phyloP scores from a whole-genome alignment of 2,113 vertebrate genomes.

The Puntigrus tetrazona region DNA sequence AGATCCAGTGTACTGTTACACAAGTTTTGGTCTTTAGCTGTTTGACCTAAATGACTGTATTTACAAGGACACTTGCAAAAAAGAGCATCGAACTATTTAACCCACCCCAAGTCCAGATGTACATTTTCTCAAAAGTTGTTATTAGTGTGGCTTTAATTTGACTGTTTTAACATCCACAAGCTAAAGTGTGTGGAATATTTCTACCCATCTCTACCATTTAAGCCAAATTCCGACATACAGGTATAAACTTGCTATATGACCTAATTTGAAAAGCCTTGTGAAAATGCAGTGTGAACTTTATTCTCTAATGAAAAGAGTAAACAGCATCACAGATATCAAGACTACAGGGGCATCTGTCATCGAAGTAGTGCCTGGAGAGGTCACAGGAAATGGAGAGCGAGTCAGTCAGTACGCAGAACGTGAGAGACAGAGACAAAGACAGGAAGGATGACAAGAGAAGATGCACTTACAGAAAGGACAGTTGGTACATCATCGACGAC shows the following conservation, averaged over 20 bases:
- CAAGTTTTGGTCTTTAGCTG: neutral
- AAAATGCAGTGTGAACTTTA: conserved; percentile 5
- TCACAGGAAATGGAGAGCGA: conserved; percentile 47
- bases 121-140: neutral
- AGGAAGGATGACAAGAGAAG: neutral
- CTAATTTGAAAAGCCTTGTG: neutral
- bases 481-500: neutral
- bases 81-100: too few relatives aligned
- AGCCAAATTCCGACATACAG: neutral
- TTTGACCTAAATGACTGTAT: neutral
- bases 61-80: neutral
- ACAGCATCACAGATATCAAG: conserved; percentile 42
- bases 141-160: neutral
- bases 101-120: neutral
- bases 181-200: neutral
- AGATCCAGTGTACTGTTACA: neutral
- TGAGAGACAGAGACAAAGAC: conserved; percentile 6
- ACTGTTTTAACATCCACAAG: neutral
- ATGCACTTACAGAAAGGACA: neutral
- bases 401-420: neutral
- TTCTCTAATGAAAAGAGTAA: neutral
- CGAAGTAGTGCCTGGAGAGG: conserved; percentile 20
- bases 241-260: neutral
- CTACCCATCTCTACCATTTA: neutral
- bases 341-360: conserved; percentile 35